These are phyloP conservation scores for Calameuta idolon DNA, from an alignment of 2,888 invertebrate species.

Conservation along the genomic window DNA sequence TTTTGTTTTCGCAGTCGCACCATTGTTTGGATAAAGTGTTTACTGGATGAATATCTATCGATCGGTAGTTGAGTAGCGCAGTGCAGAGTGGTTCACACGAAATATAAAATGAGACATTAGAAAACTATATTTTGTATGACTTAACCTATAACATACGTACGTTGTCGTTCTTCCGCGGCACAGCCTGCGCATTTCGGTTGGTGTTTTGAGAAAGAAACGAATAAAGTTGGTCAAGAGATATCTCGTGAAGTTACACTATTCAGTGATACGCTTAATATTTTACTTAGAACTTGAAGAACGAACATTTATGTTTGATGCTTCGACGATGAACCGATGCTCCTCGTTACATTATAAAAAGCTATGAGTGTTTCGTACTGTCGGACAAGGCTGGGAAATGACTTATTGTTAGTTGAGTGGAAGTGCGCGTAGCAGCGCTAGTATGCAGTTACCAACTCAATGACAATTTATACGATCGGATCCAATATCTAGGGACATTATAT, in stretches of 20 bases:
- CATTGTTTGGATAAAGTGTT: not conserved
- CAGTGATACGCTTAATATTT: not conserved
- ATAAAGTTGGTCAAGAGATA: not conserved
- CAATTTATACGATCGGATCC: constrained; percentile 51
- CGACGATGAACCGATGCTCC: not conserved
- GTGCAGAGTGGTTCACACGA: not conserved
- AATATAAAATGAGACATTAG: not conserved
- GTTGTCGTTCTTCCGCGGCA: not conserved
- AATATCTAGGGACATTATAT: constrained; percentile 49
- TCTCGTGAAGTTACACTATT: no score
- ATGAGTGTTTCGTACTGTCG: not conserved
- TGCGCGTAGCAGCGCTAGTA: not conserved
- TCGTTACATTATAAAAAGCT: not conserved
- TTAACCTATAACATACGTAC: not conserved
- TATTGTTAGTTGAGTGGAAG: not conserved
- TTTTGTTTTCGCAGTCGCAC: not conserved
- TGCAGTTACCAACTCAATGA: not conserved
- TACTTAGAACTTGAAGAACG: not conserved
- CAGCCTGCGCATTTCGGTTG: not conserved
- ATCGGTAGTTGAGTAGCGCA: not conserved
- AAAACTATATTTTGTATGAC: not conserved
- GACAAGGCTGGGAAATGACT: not conserved
- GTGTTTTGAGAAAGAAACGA: not conserved
- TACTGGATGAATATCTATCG: not conserved
- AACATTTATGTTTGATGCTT: not conserved